These are phyloP conservation scores for Allophyes oxyacanthae DNA, from an alignment of 2,888 invertebrate genomes.

Conservation along the genomic window DNA sequence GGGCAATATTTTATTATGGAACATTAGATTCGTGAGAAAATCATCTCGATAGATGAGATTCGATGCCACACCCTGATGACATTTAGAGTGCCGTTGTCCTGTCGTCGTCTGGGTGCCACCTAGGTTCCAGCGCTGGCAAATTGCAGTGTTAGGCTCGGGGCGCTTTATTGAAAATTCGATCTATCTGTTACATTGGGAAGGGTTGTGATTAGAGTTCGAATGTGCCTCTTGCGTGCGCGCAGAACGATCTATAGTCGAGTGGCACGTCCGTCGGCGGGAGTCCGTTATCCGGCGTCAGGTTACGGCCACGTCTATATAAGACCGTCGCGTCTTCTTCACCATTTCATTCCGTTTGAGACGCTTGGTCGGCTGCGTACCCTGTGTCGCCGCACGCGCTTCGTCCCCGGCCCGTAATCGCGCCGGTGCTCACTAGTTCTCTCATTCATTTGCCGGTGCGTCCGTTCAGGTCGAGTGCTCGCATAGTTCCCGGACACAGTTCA, in stretches of 20 bases:
- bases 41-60: constrained; percentile 38
- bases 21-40: constrained; percentile 19
- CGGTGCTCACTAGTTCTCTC: constrained; percentile 67
- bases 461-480: constrained; percentile 79
- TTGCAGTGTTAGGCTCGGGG: constrained; percentile 84
- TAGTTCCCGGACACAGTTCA: constrained; percentile 77
- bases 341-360: constrained; percentile 89
- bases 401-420: constrained; percentile 67
- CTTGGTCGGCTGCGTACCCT: constrained; percentile 76
- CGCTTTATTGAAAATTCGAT: constrained; percentile 88
- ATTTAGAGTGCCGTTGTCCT: constrained; percentile 80
- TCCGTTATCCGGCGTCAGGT: constrained; percentile 89
- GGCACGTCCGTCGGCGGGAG: constrained; percentile 70
- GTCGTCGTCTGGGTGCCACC: constrained; percentile 69
- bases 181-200: constrained; percentile 82
- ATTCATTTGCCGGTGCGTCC: constrained; percentile 65
- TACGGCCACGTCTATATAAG: constrained; percentile 89
- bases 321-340: constrained; percentile 87
- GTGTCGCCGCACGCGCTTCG: constrained; percentile 69
- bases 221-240: constrained; percentile 68
- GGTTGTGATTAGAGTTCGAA: constrained; percentile 62
- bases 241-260: constrained; percentile 72
- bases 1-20: too few species aligned
- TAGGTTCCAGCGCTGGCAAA: constrained; percentile 78
- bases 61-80: constrained; percentile 60